Evolutionary conservation across 53 echinoderm and acorn worm genomes (phyloP), one percentile per base, ranked within the genome.

Genomic region (Hippasteria phrygiana): DNA sequence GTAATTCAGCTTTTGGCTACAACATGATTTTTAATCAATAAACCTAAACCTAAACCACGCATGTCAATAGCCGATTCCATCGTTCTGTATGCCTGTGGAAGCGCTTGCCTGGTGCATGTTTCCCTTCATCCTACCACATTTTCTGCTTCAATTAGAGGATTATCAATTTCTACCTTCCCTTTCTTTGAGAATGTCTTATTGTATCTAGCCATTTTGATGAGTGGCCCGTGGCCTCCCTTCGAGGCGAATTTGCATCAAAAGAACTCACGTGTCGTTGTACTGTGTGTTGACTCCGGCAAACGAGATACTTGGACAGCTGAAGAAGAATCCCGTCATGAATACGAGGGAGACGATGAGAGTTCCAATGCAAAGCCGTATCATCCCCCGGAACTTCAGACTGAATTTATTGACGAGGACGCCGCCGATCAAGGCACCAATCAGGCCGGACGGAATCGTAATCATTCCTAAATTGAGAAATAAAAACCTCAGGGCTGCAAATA

Each of bases 281-380:
- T 69, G 48, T 1, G 87, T 88, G 1, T 94, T 95, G 9, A 99
- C 99, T 7, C 99, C 99, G 12, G 96, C 99, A 42, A 99, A 91
- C 10, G 74, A 74, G 3, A 90, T 83, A 41, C 96, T 95, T 16
- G 94, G 91, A 80, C 99, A 99, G 73, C 83, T 91, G 74, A 96
- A 89, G 74, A 94, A 55, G 70, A 99, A 99, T 0, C 90, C 88
- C 3, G 94, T 82, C 33, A 92, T 90, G 9, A 96, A 74, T 6
- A 96, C 46, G 34, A 93, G 87, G 2, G 94, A 92, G 34, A 92
- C 69, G 36, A 55, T 31, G 12, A 95, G 89, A 18, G 90, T 86
- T 0, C 24, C 56, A 8, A 96, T 55, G n/a, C 92, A 71, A 50
- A 99, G 78, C 29, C 75, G 43, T 42, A 99, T 87, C 87, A 93